phyloP scores from a whole-genome alignment of 2,113 vertebrate genomes.

The Nymphicus hollandicus region DNA sequence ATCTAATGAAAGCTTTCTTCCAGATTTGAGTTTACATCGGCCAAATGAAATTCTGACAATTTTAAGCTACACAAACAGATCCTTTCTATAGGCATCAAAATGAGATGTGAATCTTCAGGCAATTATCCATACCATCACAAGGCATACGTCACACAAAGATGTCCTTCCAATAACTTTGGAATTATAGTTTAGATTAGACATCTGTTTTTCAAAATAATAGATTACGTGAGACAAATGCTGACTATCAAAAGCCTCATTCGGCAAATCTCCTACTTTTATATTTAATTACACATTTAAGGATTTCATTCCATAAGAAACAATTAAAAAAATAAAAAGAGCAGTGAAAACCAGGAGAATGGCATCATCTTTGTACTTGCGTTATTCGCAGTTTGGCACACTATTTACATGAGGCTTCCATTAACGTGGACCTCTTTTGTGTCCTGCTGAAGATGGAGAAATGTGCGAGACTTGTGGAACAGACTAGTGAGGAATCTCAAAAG shows the following conservation, averaged over 20 bases:
- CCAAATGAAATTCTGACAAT: background rate
- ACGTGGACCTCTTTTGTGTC: background rate
- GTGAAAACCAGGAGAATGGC: background rate
- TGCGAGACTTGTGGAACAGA: background rate
- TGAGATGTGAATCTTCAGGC: background rate
- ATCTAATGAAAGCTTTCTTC: background rate
- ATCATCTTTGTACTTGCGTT: background rate
- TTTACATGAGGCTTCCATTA: background rate
- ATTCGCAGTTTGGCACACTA: background rate
- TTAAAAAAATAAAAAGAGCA: background rate
- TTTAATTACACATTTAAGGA: background rate
- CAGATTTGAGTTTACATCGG: background rate
- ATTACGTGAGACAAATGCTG: background rate
- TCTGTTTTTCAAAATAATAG: background rate
- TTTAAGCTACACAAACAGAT: background rate
- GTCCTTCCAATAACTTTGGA: background rate
- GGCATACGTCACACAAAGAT: background rate
- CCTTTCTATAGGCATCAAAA: background rate
- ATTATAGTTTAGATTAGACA: background rate
- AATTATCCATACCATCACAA: background rate
- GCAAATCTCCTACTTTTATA: background rate
- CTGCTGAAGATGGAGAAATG: background rate
- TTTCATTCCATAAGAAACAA: background rate
- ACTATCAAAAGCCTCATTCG: background rate
- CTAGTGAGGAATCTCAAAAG: background rate